Conservation (phyloP, 2,113 vertebrate species). For the Labeo rohita region DNA sequence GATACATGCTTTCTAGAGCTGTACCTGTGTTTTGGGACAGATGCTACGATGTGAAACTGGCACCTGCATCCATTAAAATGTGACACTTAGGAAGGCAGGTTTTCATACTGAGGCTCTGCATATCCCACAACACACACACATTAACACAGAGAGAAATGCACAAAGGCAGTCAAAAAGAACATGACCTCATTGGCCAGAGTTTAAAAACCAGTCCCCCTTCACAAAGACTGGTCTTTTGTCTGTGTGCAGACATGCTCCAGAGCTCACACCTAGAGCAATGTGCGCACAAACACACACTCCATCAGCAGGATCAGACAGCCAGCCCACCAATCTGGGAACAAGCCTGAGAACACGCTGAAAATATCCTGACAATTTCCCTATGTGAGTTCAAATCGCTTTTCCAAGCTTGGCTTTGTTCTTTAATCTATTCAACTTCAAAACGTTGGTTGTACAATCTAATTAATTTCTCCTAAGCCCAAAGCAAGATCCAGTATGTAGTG, state of each 20-base stretch:
- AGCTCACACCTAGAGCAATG: constrained; percentile 21
- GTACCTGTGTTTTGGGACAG: constrained; percentile 11
- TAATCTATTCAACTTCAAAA: constrained; percentile 37
- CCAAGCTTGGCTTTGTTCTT: constrained; percentile 21
- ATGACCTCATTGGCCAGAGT: not conserved
- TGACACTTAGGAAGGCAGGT: constrained; percentile 36
- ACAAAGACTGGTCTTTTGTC: constrained; percentile 3
- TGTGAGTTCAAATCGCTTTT: constrained; percentile 6
- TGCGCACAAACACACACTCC: constrained; percentile 22
- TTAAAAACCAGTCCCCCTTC: not conserved
- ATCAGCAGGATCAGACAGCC: constrained; percentile 15
- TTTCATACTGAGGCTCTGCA: not conserved
- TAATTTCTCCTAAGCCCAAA: not conserved
- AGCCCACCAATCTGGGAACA: constrained; percentile 26
- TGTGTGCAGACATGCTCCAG: not conserved
- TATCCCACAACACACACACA: constrained; percentile 3
- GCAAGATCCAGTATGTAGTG: not conserved
- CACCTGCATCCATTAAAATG: constrained; percentile 60
- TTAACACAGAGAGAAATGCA: not conserved
- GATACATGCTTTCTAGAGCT: constrained; percentile 16
- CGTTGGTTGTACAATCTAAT: not conserved
- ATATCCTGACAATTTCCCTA: constrained; percentile 12
- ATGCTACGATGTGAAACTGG: constrained; percentile 49
- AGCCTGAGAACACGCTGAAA: constrained; percentile 14
- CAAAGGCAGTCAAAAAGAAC: not conserved